Evolutionary conservation across 2,888 invertebrate species (phyloP), one percentile per base, ranked within the genome.

Genomic region (Cataglyphis cursor): DNA sequence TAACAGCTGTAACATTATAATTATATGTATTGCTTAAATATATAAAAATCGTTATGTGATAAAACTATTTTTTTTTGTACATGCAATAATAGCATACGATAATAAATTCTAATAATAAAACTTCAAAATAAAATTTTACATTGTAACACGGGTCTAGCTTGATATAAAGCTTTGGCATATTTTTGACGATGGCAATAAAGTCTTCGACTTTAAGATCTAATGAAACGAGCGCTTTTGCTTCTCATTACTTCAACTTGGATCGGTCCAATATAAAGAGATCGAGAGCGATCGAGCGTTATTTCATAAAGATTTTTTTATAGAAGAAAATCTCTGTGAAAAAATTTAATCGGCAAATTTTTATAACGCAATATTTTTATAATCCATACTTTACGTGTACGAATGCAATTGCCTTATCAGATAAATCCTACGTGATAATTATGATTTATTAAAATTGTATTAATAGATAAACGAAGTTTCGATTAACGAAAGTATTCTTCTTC

Each of bases 281-380:
- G 57, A 78, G 38, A 41, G 76, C 57, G 8, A 38, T 68, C 51
- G 41, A 78, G 72, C 72, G 41, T 78, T 78, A 78, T 57, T 78
- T 70, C 28, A 57, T 28, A 15, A 24, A 24, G 12, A 54, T 38
- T 8, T 31, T 31, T 35, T 15, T 24, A 10, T 4, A 18, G n/a
- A 38, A 15, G 18, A 18, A 41, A 66, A 41, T 0, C 15, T 64
- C 21, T 9, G n/a, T 3, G 54, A 54, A 41, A 51, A 28, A 54
- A 70, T 70, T 38, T 28, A 6, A 28, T 54, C 15, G n/a, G 1
- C n/a, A 54, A 66, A 66, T 44, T 44, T 38, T 44, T 38, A 41
- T 54, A 66, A 64, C 12, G 6, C 35, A 38, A 51, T n/a, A 65
- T 65, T 28, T 28, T 28, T 28, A 28, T 35, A 9, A 54, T 44